Conservation (phyloP, 2,113 vertebrate genomes). For the Nycticryphes semicollaris region DNA sequence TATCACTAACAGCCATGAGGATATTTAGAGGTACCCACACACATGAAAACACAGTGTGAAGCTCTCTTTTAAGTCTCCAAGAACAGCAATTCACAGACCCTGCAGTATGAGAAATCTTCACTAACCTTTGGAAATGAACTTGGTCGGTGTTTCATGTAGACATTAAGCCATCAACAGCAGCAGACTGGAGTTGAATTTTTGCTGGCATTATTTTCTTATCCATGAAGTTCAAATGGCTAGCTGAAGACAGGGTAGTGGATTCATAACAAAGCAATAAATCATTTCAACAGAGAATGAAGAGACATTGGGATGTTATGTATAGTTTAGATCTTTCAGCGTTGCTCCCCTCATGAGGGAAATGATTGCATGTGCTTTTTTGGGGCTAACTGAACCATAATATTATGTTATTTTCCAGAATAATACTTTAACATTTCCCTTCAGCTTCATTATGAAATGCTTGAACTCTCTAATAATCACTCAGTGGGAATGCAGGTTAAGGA, state of each 20-base stretch:
- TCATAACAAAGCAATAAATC: neutral
- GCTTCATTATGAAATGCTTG: neutral
- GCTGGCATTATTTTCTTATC: neutral
- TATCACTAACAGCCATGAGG: neutral
- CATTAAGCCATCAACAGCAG: neutral
- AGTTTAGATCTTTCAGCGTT: neutral
- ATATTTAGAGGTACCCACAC: neutral
- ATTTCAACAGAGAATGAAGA: neutral
- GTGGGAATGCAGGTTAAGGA: neutral
- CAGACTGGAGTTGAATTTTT: neutral
- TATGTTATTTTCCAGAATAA: neutral
- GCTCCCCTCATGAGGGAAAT: neutral
- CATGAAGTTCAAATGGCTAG: neutral
- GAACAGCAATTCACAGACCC: neutral
- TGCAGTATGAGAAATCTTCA: neutral
- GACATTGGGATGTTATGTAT: neutral
- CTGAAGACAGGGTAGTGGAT: neutral
- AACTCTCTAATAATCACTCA: neutral
- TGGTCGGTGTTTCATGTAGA: neutral
- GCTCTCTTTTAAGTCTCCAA: neutral
- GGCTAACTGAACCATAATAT: neutral
- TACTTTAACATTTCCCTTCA: neutral
- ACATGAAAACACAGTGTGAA: neutral
- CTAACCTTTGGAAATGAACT: neutral
- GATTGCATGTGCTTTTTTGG: neutral